These are phyloP conservation scores for Drosophila bocki DNA, from an alignment of 1,140 invertebrate species.

Conservation along the genomic window DNA sequence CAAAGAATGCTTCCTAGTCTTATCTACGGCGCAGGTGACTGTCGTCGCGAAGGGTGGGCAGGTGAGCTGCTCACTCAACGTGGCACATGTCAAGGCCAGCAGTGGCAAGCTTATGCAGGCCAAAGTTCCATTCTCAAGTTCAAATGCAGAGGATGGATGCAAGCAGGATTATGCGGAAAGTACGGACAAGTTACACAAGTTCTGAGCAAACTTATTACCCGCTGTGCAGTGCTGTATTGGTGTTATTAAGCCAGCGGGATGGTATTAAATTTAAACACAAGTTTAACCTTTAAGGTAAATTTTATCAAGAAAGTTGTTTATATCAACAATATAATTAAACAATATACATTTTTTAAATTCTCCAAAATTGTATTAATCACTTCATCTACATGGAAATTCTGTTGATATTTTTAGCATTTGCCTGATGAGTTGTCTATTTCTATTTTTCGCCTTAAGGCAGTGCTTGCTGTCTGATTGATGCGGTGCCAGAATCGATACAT, in stretches of 20 bases:
- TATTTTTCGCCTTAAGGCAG: conserved; percentile 36
- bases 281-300: background rate
- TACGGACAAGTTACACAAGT: conserved; percentile 24
- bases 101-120: conserved; percentile 17
- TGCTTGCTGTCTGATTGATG: conserved; percentile 25
- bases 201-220: background rate
- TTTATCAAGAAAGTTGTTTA: background rate
- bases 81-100: conserved; percentile 31
- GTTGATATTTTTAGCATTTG: conserved; percentile 68
- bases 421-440: conserved; percentile 74
- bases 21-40: conserved; percentile 21
- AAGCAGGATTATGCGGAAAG: conserved; percentile 6
- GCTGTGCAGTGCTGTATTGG: background rate
- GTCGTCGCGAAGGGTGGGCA: background rate
- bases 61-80: conserved; percentile 1
- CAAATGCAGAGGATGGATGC: conserved; percentile 3
- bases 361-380: conserved; percentile 54
- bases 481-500: background rate
- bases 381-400: conserved; percentile 66
- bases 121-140: conserved; percentile 21
- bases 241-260: background rate
- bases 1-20: conserved; percentile 6
- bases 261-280: background rate
- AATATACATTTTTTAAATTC: background rate
- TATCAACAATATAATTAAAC: background rate